Evolutionary conservation across 2,797 vertebrate species (phyloP), one percentile per base, ranked within the genome.

Genomic region (Galaxias olidus): DNA sequence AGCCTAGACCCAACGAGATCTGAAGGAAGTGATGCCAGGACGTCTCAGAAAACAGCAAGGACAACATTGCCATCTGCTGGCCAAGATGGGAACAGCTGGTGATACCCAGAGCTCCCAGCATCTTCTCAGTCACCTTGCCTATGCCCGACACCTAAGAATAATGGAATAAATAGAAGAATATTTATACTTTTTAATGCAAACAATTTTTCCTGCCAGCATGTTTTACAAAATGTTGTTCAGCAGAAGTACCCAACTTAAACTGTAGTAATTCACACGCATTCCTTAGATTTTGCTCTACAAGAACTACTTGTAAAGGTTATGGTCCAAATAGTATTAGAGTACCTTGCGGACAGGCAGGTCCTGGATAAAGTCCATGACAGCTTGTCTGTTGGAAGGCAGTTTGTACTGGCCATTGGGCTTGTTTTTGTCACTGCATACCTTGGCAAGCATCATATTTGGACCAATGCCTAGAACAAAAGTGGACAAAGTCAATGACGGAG

Each of bases 51-150:
- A 99, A 99, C 58, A 99, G 85, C 75, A 98, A 83, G 5, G 94
- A 95, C 79, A 99, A 87, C 71, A 97, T 59, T 4, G 93, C 93
- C 90, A 95, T 95, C 93, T 97, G 90, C 89, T 97, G 94, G 78
- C 92, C 82, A 1, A 99, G 92, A 52, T 98, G 92, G 57, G 93
- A 89, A 80, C 97, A 99, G 71, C 81, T 95, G 64, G 86, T 90
- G 84, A 99, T 87, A 63, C 89, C 93, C 71, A 99, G 87, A 3
- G 94, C 93, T 47, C 92, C 94, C 10, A 99, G 86, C 96, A 99
- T 94, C 87, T 96, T 98, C 86, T 98, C 97, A n/a, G 96, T 98
- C 72, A 98, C 97, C 88, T 96, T 98, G 75, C 98, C 97, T 55
- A 98, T 92, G 53, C 97, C 97, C 65, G 91, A 94, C 44, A 99